Evolutionary conservation across 35 echinoderm and acorn worm species (phyloP).

Genomic region (Nesometra sesokonis): DNA sequence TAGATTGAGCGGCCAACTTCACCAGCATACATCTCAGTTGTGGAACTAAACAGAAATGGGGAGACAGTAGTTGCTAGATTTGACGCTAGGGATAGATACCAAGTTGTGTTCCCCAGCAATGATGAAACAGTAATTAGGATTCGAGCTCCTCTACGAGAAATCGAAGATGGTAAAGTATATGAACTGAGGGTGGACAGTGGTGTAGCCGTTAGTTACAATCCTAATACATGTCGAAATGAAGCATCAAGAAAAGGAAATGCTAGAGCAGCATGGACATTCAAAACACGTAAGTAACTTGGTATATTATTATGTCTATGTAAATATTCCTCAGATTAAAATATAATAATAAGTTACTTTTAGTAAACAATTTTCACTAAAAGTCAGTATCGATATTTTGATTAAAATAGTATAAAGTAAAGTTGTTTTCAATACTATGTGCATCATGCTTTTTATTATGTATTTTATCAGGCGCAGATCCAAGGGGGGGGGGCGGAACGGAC

Average conservation of each 20-base stretch:
- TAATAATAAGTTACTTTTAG: too few species aligned
- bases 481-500: too few species aligned
- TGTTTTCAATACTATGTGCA: too few species aligned
- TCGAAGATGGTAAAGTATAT: neutral
- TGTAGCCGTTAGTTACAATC: neutral
- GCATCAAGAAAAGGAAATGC: neutral
- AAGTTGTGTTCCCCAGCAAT: neutral
- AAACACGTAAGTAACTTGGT: neutral
- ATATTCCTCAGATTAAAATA: too few species aligned
- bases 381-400: too few species aligned
- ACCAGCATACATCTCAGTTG: neutral
- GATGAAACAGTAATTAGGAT: neutral
- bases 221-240: neutral
- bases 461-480: too few species aligned
- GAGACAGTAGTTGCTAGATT: neutral
- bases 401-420: too few species aligned
- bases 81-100: neutral
- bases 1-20: neutral
- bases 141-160: neutral
- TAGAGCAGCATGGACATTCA: neutral
- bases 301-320: too few species aligned
- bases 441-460: too few species aligned
- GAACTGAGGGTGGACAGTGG: neutral
- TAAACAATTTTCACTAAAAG: too few species aligned
- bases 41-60: neutral